Evolutionary conservation across 1,140 invertebrate species (phyloP).

Genomic region (Trachelipus rathkii): DNA sequence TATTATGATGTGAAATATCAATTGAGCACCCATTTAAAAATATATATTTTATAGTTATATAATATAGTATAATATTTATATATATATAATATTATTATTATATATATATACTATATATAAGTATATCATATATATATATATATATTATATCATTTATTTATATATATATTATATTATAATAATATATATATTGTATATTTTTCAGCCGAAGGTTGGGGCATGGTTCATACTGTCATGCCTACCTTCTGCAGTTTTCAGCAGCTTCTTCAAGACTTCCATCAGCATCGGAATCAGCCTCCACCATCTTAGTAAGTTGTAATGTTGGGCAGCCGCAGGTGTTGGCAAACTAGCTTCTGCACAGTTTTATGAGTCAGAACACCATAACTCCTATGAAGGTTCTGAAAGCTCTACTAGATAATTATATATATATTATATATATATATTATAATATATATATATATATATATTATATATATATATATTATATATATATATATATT

Average conservation of each 20-base stretch:
- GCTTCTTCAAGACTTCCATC: constrained; percentile 42
- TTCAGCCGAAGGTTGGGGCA: constrained; percentile 23
- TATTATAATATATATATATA: no score
- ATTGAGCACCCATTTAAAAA: no score
- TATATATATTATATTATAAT: no score
- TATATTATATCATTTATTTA: not conserved
- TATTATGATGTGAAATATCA: no score
- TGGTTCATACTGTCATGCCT: constrained; percentile 38
- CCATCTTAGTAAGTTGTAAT: constrained; percentile 71
- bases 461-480: no score
- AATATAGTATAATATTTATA: not conserved
- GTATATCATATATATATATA: not conserved
- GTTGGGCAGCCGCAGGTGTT: constrained; percentile 75
- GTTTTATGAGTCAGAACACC: constrained; percentile 89
- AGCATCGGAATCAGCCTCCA: constrained; percentile 34
- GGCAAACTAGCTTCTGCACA: constrained; percentile 83
- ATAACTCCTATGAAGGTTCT: constrained; percentile 84
- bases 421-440: no score
- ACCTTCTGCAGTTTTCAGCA: constrained; percentile 43
- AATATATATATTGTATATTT: not conserved
- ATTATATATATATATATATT: no score
- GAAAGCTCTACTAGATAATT: constrained; percentile 51
- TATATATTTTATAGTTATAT: no score
- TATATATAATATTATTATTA: constrained; percentile 15
- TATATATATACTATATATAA: constrained; percentile 8